Evolutionary conservation across 2,888 invertebrate genomes (phyloP).

Genomic region (Caenorhabditis panamensis): DNA sequence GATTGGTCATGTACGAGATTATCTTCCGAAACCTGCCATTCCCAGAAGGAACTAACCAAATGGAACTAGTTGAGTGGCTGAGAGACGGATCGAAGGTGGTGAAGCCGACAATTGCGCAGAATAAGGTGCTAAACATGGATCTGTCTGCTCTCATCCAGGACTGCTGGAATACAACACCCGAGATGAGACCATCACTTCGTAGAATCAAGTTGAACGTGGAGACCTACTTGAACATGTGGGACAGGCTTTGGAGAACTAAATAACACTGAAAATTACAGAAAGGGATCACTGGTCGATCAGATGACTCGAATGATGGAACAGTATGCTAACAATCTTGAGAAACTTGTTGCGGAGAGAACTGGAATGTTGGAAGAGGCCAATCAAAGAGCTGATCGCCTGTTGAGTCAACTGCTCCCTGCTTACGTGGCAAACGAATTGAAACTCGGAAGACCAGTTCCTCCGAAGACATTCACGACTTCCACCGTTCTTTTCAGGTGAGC

Average conservation of each 20-base stretch:
- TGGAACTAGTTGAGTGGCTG: constrained; percentile 70
- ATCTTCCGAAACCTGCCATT: constrained; percentile 78
- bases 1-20: constrained; percentile 78
- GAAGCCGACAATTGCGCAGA: constrained; percentile 75
- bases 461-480: constrained; percentile 75
- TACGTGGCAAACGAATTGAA: constrained; percentile 79
- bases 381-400: constrained; percentile 75
- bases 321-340: constrained; percentile 81
- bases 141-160: constrained; percentile 70
- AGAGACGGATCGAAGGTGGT: constrained; percentile 71
- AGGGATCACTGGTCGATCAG: constrained; percentile 80
- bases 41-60: constrained; percentile 73
- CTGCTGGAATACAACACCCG: constrained; percentile 74
- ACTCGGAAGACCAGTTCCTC: constrained; percentile 78
- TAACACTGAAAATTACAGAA: constrained; percentile 65
- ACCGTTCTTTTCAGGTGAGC: constrained; percentile 75
- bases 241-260: background rate
- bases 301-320: constrained; percentile 78
- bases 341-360: constrained; percentile 79
- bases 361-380: constrained; percentile 81
- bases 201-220: constrained; percentile 77
- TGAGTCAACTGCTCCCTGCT: constrained; percentile 76
- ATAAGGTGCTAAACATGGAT: constrained; percentile 71
- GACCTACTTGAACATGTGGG: constrained; percentile 72
- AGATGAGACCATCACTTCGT: constrained; percentile 74